Evolutionary conservation across 2,113 vertebrate species (phyloP), one percentile per base, ranked within the genome.

Genomic region (Pelmatolapia mariae): DNA sequence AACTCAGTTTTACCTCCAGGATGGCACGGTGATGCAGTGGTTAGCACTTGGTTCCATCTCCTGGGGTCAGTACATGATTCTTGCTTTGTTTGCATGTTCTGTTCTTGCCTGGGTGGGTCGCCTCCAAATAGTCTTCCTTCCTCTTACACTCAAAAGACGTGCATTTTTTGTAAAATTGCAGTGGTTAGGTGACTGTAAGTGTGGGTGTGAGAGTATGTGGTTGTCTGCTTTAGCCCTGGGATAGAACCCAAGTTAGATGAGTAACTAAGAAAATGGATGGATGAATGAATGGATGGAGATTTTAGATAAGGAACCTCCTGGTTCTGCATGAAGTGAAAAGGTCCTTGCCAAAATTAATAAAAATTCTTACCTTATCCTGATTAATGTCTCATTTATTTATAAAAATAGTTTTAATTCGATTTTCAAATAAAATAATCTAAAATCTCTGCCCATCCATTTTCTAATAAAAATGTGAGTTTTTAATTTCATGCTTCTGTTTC

Each of bases 331-430:
- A 16, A 26, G 15, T 45, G 13, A 45, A 45, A 29, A 47, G 8
- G 22, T 47, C 18, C 2, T 18, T 45, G 40, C 3, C 0, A 45
- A 0, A 73, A 26, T 26, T 26, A 43, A 45, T 73, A 73, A 45
- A 73, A 45, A 26, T 45, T 16, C 38, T 16, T 26, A 43, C 36
- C 36, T 1, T 71, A 43, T 71, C n/a, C n/a, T 0, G 5, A 22
- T 24, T 71, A 71, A 24, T 43, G 36, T 71, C n/a, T 24, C 1
- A 43, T 43, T 73, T 3, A 73, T 73, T 26, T 45, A 16, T 45
- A 45, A 73, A 43, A 73, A 45, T 26, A 5, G 8, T 45, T 73
- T 45, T 2, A 45, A 26, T 45, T 45, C 0, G 1, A 76, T 66
- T 66, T 38, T 38, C 7, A 66, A 66, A 66, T 38, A 66, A 66